Base-by-base conservation (phyloP, 2,888 invertebrate species). In the Leptura quadrifasciata region DNA sequence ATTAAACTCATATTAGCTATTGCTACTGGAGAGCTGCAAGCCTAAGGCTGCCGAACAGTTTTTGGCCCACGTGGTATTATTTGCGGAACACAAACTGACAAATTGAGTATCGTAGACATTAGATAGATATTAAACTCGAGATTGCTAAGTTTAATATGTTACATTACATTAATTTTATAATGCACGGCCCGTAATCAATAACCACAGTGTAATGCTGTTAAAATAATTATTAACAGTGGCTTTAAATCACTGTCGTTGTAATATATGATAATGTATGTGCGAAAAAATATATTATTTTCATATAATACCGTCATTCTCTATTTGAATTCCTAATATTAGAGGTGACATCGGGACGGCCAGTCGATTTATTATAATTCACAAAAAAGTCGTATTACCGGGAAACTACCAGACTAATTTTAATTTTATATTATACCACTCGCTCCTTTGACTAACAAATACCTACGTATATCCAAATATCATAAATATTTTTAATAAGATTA, bases 201-300 rank as follows among this genome's bases (percentile, higher is more conserved):
- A 65, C 20, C 47, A 24, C 65, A 24, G 21, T 3, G 2, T 52
- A 52, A 9, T 65, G 15, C 39, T n/a, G 52, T 0, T 21, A 65
- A 65, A 63, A 39, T 47, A 52, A 52, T 20, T 65, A 52, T 21
- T 21, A 52, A 65, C 17, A 21, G 24, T 3, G 17, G 20, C 21
- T n/a, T 57, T 57, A 47, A 52, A 20, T 65, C 64, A 52, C 15
- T 52, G 18, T n/a, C 52, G 20, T 18, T 21, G n/a, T 65, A 65
- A 65, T 65, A 65, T 65, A 65, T 65, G 65, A 15, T 65, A 65
- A 65, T 65, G 65, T 65, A 65, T 65, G 65, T 65, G 65, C 65
- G 65, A 57, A 65, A 64, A 63, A 47, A 65, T 65, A 65, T 52
- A 39, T 65, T 65, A 65, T 65, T 65, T 47, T 65, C 18, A 52